Evolutionary conservation across 2,797 vertebrate species (phyloP).

Genomic region (Chelmon rostratus): DNA sequence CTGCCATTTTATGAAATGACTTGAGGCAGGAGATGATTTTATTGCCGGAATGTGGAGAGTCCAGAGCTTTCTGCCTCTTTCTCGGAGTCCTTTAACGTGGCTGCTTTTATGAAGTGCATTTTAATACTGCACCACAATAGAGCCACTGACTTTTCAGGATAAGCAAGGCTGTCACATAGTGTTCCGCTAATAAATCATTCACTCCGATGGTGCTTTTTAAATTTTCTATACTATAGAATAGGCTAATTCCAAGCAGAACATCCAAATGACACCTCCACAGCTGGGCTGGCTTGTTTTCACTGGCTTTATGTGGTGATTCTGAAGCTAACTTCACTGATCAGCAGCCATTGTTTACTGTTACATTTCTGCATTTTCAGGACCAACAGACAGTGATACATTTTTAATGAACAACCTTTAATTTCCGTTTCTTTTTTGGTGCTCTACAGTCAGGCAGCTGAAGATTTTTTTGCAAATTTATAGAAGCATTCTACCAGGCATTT

Average conservation of each 20-base stretch:
- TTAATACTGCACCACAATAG: constrained; percentile 78
- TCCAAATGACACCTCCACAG: constrained; percentile 22
- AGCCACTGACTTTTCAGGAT: constrained; percentile 71
- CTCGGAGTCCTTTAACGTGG: constrained; percentile 79
- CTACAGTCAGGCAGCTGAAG: not conserved
- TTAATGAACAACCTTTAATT: constrained; percentile 19
- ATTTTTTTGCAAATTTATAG: not conserved
- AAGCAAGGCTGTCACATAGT: constrained; percentile 65
- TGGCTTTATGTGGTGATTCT: constrained; percentile 15
- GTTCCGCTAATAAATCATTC: constrained; percentile 70
- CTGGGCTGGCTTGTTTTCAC: constrained; percentile 14
- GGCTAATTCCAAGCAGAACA: constrained; percentile 18
- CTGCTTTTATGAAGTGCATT: constrained; percentile 86
- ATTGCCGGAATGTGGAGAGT: constrained; percentile 83
- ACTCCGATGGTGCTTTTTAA: constrained; percentile 44
- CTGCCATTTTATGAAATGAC: constrained; percentile 88
- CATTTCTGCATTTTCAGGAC: constrained; percentile 21
- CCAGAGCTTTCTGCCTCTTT: constrained; percentile 80
- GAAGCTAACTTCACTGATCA: constrained; percentile 12
- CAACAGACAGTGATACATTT: constrained; percentile 1
- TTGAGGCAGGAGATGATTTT: constrained; percentile 89
- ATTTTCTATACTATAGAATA: constrained; percentile 24
- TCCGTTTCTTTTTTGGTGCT: constrained; percentile 14
- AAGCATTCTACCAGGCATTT: not conserved
- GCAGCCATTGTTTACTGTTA: constrained; percentile 21